Evolutionary conservation across 2,888 invertebrate genomes (phyloP).

Genomic region (Pteria penguin): DNA sequence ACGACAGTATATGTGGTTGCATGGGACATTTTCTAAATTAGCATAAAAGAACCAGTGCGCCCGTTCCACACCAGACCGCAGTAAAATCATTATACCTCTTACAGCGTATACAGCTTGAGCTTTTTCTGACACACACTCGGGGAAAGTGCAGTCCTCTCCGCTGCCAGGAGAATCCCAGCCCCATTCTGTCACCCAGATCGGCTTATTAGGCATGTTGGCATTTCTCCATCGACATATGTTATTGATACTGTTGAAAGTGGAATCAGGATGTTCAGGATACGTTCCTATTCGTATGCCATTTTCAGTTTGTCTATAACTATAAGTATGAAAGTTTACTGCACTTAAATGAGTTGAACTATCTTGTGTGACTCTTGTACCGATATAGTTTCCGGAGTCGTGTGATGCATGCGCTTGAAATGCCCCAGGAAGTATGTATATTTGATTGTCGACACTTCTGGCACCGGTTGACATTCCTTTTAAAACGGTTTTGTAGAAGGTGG

Average conservation of each 20-base stretch:
- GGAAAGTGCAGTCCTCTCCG: conserved; percentile 52
- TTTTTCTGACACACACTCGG: conserved; percentile 62
- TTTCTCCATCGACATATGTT: conserved; percentile 63
- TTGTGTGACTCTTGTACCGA: conserved; percentile 60
- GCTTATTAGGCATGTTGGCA: conserved; percentile 55
- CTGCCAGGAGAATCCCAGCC: conserved; percentile 65
- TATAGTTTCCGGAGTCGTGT: conserved; percentile 55
- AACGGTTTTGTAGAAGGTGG: conserved; percentile 56
- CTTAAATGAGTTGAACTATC: conserved; percentile 51
- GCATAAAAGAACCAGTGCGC: conserved; percentile 67
- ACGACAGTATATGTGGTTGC: conserved; percentile 60
- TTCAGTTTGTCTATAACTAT: conserved; percentile 54
- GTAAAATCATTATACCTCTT: conserved; percentile 58
- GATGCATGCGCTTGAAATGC: conserved; percentile 67
- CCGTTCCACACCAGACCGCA: conserved; percentile 53
- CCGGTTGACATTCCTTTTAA: conserved; percentile 63
- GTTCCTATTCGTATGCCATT: conserved; percentile 56
- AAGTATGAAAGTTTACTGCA: conserved; percentile 62
- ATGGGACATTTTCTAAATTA: conserved; percentile 42
- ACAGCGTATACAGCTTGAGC: conserved; percentile 62
- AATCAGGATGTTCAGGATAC: conserved; percentile 61
- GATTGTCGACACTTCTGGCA: conserved; percentile 48
- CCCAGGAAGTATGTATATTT: conserved; percentile 57
- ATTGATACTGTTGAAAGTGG: conserved; percentile 56
- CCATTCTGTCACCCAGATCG: conserved; percentile 69